phyloP scores from a whole-genome alignment of 2,113 vertebrate genomes.

The cattle (Bos taurus) region ARS-UCD2.0 NC_037351.1:48447501-48448000 shows the following conservation, averaged over 20 bases:
- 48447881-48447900: neutral
- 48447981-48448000: neutral
- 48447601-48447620: accelerated
- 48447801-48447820: neutral
- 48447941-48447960: neutral
- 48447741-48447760: neutral
- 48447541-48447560: neutral
- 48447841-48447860: neutral
- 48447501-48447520: neutral
- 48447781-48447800: accelerated
- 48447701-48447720: neutral
- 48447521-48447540: neutral
- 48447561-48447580: neutral
- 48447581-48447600: neutral
- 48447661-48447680: neutral
- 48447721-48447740: accelerated
- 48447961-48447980: neutral
- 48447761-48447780: neutral
- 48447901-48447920: neutral
- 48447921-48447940: neutral
- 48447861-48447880: neutral
- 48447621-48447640: neutral
- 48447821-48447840: neutral
- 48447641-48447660: neutral
- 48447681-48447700: neutral